Conservation (phyloP, 1,140 invertebrate species). For the Heliconius hewitsoni region DNA sequence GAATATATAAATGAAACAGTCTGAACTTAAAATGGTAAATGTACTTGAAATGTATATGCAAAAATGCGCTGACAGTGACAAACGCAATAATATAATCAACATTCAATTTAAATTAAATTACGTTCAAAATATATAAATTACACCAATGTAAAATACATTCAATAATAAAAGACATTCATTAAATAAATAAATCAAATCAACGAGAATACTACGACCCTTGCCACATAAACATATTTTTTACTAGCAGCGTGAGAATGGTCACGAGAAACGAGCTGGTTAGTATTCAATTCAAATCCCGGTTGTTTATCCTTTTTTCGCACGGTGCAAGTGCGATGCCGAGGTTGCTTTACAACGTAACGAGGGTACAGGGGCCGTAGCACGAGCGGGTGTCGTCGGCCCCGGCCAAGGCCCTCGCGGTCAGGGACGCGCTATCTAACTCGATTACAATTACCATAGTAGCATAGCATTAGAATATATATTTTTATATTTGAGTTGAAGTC, state of each 20-base stretch:
- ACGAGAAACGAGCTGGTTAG: constrained; percentile 25
- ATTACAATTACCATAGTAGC: constrained; percentile 50
- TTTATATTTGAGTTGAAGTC: neutral
- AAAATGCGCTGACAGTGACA: neutral
- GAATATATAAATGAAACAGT: too few species aligned
- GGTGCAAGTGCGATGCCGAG: constrained; percentile 34
- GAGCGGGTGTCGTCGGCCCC: constrained; percentile 64
- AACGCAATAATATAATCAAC: neutral
- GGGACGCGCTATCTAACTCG: constrained; percentile 68
- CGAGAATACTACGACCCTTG: constrained; percentile 20
- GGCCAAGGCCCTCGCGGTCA: constrained; percentile 72
- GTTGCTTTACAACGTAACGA: constrained; percentile 27
- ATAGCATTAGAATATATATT: constrained; percentile 35
- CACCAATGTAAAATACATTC: too few species aligned
- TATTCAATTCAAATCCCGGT: constrained; percentile 36
- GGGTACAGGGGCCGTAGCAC: constrained; percentile 48
- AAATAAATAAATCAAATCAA: constrained; percentile 23
- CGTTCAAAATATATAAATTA: too few species aligned
- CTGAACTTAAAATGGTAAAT: neutral
- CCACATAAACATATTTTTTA: constrained; percentile 18
- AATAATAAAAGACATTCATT: neutral
- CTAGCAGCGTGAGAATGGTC: constrained; percentile 28
- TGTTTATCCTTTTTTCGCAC: constrained; percentile 36
- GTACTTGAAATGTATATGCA: neutral
- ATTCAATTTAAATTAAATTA: neutral